Base-by-base conservation (phyloP, 2,888 invertebrate genomes). In the Sminthurides aquaticus region DNA sequence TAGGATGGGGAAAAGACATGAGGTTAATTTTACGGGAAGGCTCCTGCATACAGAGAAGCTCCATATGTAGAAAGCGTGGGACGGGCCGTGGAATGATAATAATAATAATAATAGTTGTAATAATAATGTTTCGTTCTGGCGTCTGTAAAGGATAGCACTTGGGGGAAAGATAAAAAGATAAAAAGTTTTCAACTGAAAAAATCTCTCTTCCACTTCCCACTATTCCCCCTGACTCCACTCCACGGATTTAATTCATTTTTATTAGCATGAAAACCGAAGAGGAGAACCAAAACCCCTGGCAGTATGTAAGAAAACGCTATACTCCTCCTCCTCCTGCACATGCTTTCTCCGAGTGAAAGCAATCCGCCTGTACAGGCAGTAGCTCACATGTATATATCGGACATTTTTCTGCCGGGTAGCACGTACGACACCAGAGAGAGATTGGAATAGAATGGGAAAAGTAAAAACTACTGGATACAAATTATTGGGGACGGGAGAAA, bases 81-180 rank as follows among this genome's bases (percentile, higher is more conserved):
- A 34, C 15, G 43, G 18, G 20, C 20, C 8, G 20, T 20, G 52
- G 52, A 15, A 20, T 52, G 52, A 20, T 52, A 52, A 52, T 52
- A 52, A 22, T 71, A 72, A 59, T 64, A 63, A 60, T 67, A 60
- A 64, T 64, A 57, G 69, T 72, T 70, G 70, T 71, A 73, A 74
- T 72, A 68, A 73, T 74, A 71, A 74, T 71, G 70, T 71, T 73
- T 67, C 67, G 61, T 66, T 67, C 65, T 70, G 61, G 67, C 67
- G 64, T 56, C 22, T 69, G 68, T 72, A 74, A 71, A 69, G 67
- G 71, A 74, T 73, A 70, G 72, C 59, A 72, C 74, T 67, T 69
- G 62, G 52, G 74, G 72, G 72, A 73, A 70, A 74, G 72, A 74
- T 73, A 74, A 74, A 74, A 72, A 72, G 71, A 74, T 71, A 71